Base-by-base conservation (phyloP, 1,140 invertebrate genomes). In the Bombus sylvicola region DNA sequence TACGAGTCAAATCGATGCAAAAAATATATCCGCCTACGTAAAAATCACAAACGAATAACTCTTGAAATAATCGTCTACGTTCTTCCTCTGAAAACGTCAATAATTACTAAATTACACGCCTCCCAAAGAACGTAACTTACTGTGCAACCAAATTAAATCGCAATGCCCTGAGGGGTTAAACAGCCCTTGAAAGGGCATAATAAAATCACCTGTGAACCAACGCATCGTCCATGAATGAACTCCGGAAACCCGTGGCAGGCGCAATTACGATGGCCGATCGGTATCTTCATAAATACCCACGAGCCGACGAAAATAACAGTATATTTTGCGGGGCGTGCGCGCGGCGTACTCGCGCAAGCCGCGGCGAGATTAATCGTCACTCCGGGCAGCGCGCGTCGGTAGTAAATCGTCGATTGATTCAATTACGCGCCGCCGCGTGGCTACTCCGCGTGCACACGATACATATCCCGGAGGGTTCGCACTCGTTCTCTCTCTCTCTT, bases 361-460 rank as follows among this genome's bases (percentile, higher is more conserved):
- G 47, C 53, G 39, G 25, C 57, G 62, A 81, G 84, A 85, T 85
- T 85, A 85, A 85, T 85, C 84, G 77, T 87, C 85, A 78, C 85
- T 86, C 73, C 31, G 57, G 85, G 68, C 73, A 83, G 57, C 74
- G 80, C 53, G 53, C 34, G 71, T 71, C 78, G 84, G 84, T 81
- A 85, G 84, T 87, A 87, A 87, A 87, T 87, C 74, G 85, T 66
- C 85, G 85, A 87, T 87, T 87, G 81, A 87, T 87, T 87, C 85
- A 87, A 87, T 87, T 87, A 87, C 85, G 47, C 81, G 68, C 57
- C 43, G 79, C 47, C 71, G 80, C 39, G 72, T 28, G 81, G 62
- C 62, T 80, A 68, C 69, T 71, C 64, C 64, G 64, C 68, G 41
- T 41, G 69, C 79, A 37, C 76, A 41, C 83, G 84, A 81, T 85